These are phyloP conservation scores for Drosophila nigricruria DNA, from an alignment of 2,888 invertebrate genomes.

Conservation along the genomic window DNA sequence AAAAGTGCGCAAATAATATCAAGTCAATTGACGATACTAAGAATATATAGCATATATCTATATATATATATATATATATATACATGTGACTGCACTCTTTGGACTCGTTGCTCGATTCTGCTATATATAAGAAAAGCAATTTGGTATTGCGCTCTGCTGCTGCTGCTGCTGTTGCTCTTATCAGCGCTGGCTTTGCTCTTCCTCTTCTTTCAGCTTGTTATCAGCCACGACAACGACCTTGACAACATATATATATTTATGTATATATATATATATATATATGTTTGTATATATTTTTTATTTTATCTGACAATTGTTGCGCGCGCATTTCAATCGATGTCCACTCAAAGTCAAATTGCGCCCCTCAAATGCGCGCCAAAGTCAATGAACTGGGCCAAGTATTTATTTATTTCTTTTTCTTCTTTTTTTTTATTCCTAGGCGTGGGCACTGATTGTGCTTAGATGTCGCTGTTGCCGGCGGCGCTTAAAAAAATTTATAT, in stretches of 20 bases:
- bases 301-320: constrained; percentile 71
- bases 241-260: constrained; percentile 35
- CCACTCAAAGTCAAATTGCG: constrained; percentile 30
- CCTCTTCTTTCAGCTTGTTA: constrained; percentile 28
- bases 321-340: constrained; percentile 64
- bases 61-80: background rate
- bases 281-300: background rate
- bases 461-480: constrained; percentile 32
- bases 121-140: constrained; percentile 1
- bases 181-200: constrained; percentile 17
- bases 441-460: constrained; percentile 43
- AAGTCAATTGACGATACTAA: constrained; percentile 3
- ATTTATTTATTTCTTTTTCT: constrained; percentile 12
- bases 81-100: background rate
- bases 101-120: background rate
- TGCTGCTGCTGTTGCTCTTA: constrained; percentile 17
- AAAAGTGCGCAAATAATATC: constrained; percentile 10
- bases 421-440: constrained; percentile 7
- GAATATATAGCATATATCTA: background rate
- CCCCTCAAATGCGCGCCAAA: constrained; percentile 32
- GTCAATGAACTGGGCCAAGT: constrained; percentile 51
- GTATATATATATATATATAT: background rate
- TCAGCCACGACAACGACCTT: constrained; percentile 64
- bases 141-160: constrained; percentile 2
- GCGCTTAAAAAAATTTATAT: constrained; percentile 11